Percentiles rank a stretch among this genome's conserved stretches.
Conservation (phyloP, 1,140 invertebrate genomes). For the Holotrichia oblita region DNA sequence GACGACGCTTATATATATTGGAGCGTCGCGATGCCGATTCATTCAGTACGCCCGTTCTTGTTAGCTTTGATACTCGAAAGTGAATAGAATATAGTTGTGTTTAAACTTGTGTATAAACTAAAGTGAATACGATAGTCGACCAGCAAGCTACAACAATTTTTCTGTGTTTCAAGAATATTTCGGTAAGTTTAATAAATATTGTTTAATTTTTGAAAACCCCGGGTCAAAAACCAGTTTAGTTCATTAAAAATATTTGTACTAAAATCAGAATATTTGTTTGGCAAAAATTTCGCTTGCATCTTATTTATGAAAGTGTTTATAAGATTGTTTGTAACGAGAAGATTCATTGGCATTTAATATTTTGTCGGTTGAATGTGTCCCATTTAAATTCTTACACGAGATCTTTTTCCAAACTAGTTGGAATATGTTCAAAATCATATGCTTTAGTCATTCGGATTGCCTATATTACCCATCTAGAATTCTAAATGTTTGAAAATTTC, state of each 20-base stretch:
- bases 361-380: no score
- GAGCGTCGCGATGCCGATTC: slow-evolving; percentile 49
- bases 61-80: slow-evolving; percentile 1
- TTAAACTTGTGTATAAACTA: neutral
- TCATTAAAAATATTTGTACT: neutral
- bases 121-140: neutral
- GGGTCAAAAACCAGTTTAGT: neutral
- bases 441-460: no score
- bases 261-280: neutral
- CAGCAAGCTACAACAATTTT: neutral
- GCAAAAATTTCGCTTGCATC: neutral
- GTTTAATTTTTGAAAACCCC: neutral
- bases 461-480: no score
- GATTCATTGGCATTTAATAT: neutral
- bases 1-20: slow-evolving; percentile 48
- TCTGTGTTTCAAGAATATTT: slow-evolving; percentile 37
- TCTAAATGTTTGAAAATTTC: no score
- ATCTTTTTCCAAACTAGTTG: no score
- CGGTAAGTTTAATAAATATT: neutral
- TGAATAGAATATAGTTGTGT: slow-evolving; percentile 15
- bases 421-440: no score
- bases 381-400: no score
- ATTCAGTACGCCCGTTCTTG: slow-evolving; percentile 45
- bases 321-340: neutral
- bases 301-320: neutral